Evolutionary conservation across 2,797 vertebrate genomes (phyloP), one percentile per base, ranked within the genome.

Genomic region (Scolopax rusticola): DNA sequence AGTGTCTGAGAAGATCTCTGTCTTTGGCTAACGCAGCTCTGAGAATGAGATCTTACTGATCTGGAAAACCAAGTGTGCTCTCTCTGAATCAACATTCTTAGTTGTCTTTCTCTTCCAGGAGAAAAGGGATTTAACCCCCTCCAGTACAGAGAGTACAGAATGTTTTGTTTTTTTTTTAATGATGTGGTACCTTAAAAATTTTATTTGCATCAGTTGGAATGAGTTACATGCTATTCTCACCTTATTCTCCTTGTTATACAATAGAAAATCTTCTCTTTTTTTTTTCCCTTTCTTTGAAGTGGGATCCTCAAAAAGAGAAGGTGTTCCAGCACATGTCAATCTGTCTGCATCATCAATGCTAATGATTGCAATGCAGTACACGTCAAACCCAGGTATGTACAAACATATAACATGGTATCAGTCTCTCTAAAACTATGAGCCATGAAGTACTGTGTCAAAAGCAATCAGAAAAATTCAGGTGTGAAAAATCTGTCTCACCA

Each of bases 291-390:
- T 90, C 9, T 87, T 95, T 92, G 63, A 92, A 99, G 99, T 99
- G 99, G 99, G 99, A 75, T 99, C 99, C 75, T 99, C 99, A 79
- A 98, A 99, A 97, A 99, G 98, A 98, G 99, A 99, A 97, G 98
- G 99, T 4, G 99, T 99, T 76, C 99, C 99, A 17, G 99, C 99
- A 61, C 99, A 99, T 82, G 99, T 99, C 84, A 99, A 99, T 98
- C 98, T 99, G 14, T 99, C 99, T 92, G 99, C 99, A 27, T 99
- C 99, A 32, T 99, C 99, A 74, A 99, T 99, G 99, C 98, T 99
- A 67, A 99, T 99, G 99, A 99, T 99, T 95, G 99, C 99, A 93
- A 99, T 99, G 99, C 99, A 99, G 97, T 99, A 99, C 97, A 99
- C 99, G 20, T 98, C 99, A 79, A 99, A 99, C 95, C 99, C 99